Evolutionary conservation across 2,888 invertebrate genomes (phyloP), one percentile per base, ranked within the genome.

Genomic region (Ophion costatus): DNA sequence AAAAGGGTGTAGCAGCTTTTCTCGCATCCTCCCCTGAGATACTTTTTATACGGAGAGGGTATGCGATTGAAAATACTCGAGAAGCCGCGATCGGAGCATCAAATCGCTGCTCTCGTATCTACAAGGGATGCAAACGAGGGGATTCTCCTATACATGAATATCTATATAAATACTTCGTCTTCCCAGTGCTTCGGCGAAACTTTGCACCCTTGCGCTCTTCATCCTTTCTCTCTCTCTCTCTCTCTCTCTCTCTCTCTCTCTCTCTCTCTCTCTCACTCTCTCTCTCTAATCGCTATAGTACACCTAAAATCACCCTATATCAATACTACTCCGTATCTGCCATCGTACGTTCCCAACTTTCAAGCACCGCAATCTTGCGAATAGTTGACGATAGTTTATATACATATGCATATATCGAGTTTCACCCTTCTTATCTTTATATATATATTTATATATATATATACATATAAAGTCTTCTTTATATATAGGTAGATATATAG

Each of bases 381-480:
- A 90, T 89, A 90, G 88, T 89, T 90, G 24, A 33, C 82, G 88
- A 87, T 88, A 85, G 87, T 87, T 89, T 61, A 2, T 24, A 33
- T 59, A 29, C 42, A 20, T 38, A 57, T 5, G 42, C 24, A 24
- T 42, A 42, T 29, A 61, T 61, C 33, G 2, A 66, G 45, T 45
- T 45, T 45, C 45, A 45, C 45, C 45, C 45, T 45, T 45, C 14
- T 45, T 45, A 45, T 45, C 45, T 45, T 14, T 14, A 14, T 11
- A 38, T 38, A 38, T 38, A 38, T 38, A 38, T 38, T 6, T 38
- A 38, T 38, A 38, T 38, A 38, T 38, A 9, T 67, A 61, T 75
- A 70, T 59, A 29, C 3, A 29, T 29, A 29, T 29, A 29, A n/a
- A n/a, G n/a, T n/a, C n/a, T n/a, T n/a, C n/a, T n/a, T n/a, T 29